Conservation (phyloP, 2,888 invertebrate genomes). For the Sialis fuliginosa region DNA sequence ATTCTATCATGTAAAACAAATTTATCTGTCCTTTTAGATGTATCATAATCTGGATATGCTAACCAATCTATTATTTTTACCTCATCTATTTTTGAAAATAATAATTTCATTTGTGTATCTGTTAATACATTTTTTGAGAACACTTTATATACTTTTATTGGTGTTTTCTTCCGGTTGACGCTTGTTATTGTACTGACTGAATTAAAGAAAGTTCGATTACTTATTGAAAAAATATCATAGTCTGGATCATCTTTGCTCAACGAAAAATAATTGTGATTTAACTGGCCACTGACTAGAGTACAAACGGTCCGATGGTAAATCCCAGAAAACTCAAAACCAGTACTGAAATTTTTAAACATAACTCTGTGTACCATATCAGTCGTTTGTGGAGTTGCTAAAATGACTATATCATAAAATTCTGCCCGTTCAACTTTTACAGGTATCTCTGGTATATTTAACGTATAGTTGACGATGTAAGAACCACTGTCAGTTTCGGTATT, state of each 20-base stretch:
- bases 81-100: conserved; percentile 26
- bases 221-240: conserved; percentile 26
- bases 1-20: conserved; percentile 32
- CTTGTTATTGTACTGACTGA: conserved; percentile 25
- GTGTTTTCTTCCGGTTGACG: conserved; percentile 16
- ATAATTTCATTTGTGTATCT: conserved; percentile 22
- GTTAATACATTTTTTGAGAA: conserved; percentile 31
- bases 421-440: neutral
- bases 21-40: conserved; percentile 16
- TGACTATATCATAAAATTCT: conserved; percentile 31
- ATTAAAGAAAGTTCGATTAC: conserved; percentile 27
- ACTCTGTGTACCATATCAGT: conserved; percentile 23
- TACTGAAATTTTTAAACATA: conserved; percentile 24
- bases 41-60: conserved; percentile 35
- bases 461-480: conserved; percentile 2
- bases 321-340: conserved; percentile 20
- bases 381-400: conserved; percentile 36
- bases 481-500: conserved; percentile 13
- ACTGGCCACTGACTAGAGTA: conserved; percentile 32
- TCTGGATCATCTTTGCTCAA: conserved; percentile 15
- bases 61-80: conserved; percentile 27
- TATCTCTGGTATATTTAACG: neutral
- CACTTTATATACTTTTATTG: conserved; percentile 33
- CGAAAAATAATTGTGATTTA: conserved; percentile 27
- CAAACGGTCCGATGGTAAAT: conserved; percentile 33